Evolutionary conservation across 2,113 vertebrate species (phyloP), one percentile per base, ranked within the genome.

Genomic region (Zosterops lateralis): DNA sequence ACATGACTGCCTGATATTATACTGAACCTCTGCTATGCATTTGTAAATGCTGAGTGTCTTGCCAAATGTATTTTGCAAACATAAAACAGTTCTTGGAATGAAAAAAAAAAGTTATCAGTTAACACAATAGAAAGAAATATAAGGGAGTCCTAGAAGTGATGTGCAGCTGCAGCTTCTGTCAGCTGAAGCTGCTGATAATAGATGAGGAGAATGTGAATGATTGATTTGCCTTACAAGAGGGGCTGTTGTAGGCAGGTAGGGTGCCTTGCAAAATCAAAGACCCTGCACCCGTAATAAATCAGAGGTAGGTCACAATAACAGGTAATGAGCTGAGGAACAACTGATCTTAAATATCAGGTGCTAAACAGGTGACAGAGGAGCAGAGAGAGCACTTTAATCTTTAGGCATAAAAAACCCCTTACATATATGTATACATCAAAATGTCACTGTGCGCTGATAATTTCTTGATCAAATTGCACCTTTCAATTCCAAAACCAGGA

Each of bases 371-470:
- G 82, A 65, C 54, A 65, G 34, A 82, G 44, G 25, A 84, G 24
- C n/a, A 71, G 83, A 74, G 20, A 72, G 10, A 57, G 14, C 36
- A 28, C 24, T 74, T 84, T 21, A 70, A 68, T 61, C 32, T 86
- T 66, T 16, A 70, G 40, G 16, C 13, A 44, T 10, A 61, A 34
- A 56, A 85, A 66, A 38, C 4, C 3, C 1, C 0, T 3, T n/a
- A 29, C 8, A 19, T 45, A 25, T 47, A 32, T 40, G 45, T 68
- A 36, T 28, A 17, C 36, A 48, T 50, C 70, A 38, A 56, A 84
- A 72, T 53, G 2, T 64, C n/a, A 66, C 17, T 9, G 3, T 5
- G 2, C 0, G 1, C 13, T 42, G 32, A 17, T 48, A 83, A 56
- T 65, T 66, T 64, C 26, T 44, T 75, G 4, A 79, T 50, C 15